A percentile compares a stretch with the other conserved stretches of the same genome.
Evolutionary conservation across 2,113 vertebrate species (phyloP).

Genomic region (Probosciger aterrimus): DNA sequence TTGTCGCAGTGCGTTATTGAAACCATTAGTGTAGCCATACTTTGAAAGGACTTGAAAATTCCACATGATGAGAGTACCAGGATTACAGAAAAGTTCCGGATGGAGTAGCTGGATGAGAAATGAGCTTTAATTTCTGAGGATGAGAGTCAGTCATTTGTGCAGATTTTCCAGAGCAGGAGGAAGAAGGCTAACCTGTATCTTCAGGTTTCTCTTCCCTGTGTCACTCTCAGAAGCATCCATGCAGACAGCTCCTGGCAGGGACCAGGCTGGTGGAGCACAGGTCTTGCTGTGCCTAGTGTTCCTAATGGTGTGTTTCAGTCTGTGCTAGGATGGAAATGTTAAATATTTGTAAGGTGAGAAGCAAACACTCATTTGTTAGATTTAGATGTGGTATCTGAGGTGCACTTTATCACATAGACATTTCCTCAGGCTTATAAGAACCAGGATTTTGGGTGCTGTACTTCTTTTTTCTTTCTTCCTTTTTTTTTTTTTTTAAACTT

Average conservation of each 20-base stretch:
- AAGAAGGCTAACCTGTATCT: not conserved
- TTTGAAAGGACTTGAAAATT: not conserved
- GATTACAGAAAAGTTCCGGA: not conserved
- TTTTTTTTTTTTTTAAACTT: not conserved
- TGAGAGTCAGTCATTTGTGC: not conserved
- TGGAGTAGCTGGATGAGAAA: not conserved
- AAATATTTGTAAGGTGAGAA: not conserved
- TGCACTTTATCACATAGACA: not conserved
- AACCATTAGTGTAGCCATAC: not conserved
- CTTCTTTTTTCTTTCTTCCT: too few relatives aligned
- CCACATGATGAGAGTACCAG: not conserved
- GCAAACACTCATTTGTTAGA: not conserved
- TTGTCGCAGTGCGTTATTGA: not conserved
- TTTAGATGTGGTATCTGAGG: not conserved
- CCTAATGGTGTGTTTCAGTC: not conserved
- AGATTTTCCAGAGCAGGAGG: not conserved
- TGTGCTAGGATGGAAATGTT: not conserved
- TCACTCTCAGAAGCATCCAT: fast-evolving
- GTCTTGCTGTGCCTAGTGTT: not conserved
- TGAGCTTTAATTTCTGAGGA: not conserved
- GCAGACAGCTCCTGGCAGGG: not conserved
- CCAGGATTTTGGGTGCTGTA: not conserved
- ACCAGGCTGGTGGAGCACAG: not conserved
- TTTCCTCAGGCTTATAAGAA: not conserved
- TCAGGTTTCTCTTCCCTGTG: not conserved